These are phyloP conservation scores for Drosophila bocki DNA, from an alignment of 1,140 invertebrate species.

Conservation along the genomic window DNA sequence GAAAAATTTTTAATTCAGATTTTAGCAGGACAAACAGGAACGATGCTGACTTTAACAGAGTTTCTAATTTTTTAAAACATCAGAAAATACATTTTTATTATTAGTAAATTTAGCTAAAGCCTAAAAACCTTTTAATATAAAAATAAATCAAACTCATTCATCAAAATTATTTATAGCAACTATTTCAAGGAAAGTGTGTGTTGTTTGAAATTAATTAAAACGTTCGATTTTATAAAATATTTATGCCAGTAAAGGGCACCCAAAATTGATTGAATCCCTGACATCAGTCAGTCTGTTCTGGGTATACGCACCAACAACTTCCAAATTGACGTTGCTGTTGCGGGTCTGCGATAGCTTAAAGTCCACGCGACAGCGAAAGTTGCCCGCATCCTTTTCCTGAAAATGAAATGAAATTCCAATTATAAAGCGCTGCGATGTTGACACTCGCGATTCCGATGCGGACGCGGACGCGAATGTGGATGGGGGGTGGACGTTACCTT, in stretches of 20 bases:
- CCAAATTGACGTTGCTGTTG: slow-evolving; percentile 91
- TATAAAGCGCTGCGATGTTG: slow-evolving; percentile 67
- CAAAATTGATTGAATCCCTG: slow-evolving; percentile 21
- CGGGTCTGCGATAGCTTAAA: slow-evolving; percentile 92
- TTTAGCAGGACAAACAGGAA: slow-evolving; percentile 22
- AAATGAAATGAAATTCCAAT: slow-evolving; percentile 86
- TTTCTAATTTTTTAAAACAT: not conserved
- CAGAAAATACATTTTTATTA: too few species aligned
- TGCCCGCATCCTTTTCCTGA: slow-evolving; percentile 89
- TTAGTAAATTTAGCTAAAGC: too few species aligned
- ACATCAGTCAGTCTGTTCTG: slow-evolving; percentile 16
- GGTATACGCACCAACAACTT: slow-evolving; percentile 91
- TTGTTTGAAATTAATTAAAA: not conserved
- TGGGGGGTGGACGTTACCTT: slow-evolving; percentile 55
- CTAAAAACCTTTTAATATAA: too few species aligned
- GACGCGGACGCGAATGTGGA: not conserved
- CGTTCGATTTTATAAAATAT: not conserved
- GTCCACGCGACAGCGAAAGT: slow-evolving; percentile 92
- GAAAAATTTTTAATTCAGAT: slow-evolving; percentile 36
- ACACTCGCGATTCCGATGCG: slow-evolving; percentile 29
- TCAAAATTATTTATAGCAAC: not conserved
- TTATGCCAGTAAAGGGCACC: not conserved
- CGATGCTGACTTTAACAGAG: slow-evolving; percentile 12
- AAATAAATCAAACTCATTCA: too few species aligned
- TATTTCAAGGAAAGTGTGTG: not conserved